Conservation (phyloP, 2,797 vertebrate species). For the Manis javanica region DNA sequence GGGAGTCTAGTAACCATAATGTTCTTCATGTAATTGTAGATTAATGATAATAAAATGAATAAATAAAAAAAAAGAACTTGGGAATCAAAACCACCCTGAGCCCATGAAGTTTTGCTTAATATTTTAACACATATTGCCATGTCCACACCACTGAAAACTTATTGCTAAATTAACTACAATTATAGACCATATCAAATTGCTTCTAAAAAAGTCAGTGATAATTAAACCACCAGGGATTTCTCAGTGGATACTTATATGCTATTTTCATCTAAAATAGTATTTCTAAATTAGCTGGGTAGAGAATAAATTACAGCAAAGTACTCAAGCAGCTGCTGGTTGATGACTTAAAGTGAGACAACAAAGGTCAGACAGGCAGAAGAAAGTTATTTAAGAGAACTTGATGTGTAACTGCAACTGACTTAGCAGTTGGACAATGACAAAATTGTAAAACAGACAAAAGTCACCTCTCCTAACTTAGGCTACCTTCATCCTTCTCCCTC, state of each 20-base stretch:
- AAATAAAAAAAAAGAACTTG: background rate
- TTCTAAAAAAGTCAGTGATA: conserved; percentile 67
- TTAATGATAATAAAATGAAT: too few species aligned
- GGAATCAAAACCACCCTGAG: background rate
- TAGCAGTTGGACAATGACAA: background rate
- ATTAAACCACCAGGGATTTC: conserved; percentile 75
- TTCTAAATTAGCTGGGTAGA: conserved; percentile 67
- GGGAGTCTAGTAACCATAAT: too few species aligned
- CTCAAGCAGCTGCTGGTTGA: background rate
- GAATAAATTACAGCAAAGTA: conserved; percentile 69
- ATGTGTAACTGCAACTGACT: background rate
- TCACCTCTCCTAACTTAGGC: background rate
- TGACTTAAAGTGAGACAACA: conserved; percentile 6
- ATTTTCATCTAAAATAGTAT: conserved; percentile 71
- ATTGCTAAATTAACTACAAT: conserved; percentile 71
- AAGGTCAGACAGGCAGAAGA: background rate
- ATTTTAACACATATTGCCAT: conserved; percentile 53
- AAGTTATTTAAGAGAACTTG: conserved; percentile 1
- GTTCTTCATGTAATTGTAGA: too few species aligned
- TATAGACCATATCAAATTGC: conserved; percentile 56
- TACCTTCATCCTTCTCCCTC: background rate
- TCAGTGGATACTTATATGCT: conserved; percentile 48
- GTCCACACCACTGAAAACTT: conserved; percentile 61
- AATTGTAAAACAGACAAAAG: background rate
- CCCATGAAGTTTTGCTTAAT: conserved; percentile 50